Conservation (phyloP, 2,797 vertebrate genomes). For the Tiaroga cobitis region DNA sequence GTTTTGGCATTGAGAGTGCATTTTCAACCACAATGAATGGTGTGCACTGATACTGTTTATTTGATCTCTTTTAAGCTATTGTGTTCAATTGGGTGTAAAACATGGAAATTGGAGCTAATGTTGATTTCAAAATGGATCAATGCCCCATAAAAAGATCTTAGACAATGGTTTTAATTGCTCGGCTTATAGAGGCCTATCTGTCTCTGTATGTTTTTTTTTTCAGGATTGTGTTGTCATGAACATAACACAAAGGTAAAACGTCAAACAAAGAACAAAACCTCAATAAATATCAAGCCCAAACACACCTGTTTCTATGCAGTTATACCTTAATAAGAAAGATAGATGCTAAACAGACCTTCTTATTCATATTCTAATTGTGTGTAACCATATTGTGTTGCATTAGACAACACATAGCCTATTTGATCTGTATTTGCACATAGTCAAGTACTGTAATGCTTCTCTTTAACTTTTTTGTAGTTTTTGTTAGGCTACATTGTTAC, state of each 20-base stretch:
- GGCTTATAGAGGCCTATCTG: not conserved
- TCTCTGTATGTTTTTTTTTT: not conserved
- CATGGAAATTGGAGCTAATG: conserved; percentile 39
- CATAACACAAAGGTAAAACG: conserved; percentile 3
- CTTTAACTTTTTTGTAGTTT: not conserved
- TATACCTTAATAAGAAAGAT: conserved; percentile 7
- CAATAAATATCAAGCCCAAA: conserved; percentile 32
- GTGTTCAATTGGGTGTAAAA: conserved; percentile 57
- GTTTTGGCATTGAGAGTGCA: conserved; percentile 67
- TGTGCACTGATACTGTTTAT: conserved; percentile 33
- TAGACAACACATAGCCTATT: not conserved
- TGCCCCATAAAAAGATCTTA: not conserved
- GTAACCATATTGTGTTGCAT: not conserved
- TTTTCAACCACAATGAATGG: conserved; percentile 69
- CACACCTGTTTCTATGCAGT: conserved; percentile 44
- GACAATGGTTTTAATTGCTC: conserved; percentile 10
- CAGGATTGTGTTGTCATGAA: conserved; percentile 28
- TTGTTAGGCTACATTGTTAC: no score
- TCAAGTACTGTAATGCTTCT: not conserved
- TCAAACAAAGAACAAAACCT: conserved; percentile 26
- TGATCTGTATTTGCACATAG: not conserved
- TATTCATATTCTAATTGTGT: conserved; percentile 2
- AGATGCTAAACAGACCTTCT: not conserved
- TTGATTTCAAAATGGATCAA: conserved; percentile 14
- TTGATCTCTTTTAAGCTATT: conserved; percentile 58